Percentiles rank a stretch among this genome's conserved stretches.
phyloP scores from a whole-genome alignment of 1,140 invertebrate species.

The Epicauta chinensis region DNA sequence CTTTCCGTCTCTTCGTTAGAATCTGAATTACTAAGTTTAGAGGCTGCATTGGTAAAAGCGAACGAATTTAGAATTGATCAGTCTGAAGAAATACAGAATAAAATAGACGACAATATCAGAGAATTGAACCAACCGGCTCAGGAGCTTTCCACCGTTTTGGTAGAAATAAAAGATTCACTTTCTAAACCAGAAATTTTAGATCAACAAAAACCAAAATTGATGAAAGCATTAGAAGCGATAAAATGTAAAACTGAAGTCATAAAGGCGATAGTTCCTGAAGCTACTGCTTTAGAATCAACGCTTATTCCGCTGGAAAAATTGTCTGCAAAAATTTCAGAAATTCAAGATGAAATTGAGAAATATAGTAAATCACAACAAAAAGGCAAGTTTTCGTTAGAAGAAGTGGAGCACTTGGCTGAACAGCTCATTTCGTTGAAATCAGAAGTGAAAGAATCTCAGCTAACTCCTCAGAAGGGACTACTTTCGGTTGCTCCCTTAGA shows the following conservation, averaged over 20 bases:
- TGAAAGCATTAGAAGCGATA: neutral
- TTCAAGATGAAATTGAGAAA: neutral
- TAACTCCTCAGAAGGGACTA: neutral
- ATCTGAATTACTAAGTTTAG: neutral
- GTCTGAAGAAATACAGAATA: neutral
- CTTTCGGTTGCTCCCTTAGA: neutral
- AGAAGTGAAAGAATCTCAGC: neutral
- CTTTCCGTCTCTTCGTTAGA: neutral
- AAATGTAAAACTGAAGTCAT: slow-evolving; percentile 10
- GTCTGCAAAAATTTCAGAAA: neutral
- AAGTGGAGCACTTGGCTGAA: neutral
- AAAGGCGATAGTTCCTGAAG: too few relatives aligned
- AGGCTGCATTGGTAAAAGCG: neutral
- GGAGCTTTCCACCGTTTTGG: slow-evolving; percentile 3
- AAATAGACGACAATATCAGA: too few relatives aligned
- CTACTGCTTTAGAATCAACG: too few relatives aligned
- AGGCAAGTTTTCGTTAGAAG: neutral
- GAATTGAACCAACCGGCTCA: slow-evolving; percentile 4
- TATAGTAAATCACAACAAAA: neutral
- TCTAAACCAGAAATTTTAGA: slow-evolving; percentile 2
- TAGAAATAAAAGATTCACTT: slow-evolving; percentile 3
- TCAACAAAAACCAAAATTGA: slow-evolving; percentile 2
- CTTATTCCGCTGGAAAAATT: neutral
- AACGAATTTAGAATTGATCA: neutral
- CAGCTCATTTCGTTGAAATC: slow-evolving; percentile 1